Evolutionary conservation across 2,797 vertebrate genomes (phyloP).

Genomic region (Halcyon chelicuti): DNA sequence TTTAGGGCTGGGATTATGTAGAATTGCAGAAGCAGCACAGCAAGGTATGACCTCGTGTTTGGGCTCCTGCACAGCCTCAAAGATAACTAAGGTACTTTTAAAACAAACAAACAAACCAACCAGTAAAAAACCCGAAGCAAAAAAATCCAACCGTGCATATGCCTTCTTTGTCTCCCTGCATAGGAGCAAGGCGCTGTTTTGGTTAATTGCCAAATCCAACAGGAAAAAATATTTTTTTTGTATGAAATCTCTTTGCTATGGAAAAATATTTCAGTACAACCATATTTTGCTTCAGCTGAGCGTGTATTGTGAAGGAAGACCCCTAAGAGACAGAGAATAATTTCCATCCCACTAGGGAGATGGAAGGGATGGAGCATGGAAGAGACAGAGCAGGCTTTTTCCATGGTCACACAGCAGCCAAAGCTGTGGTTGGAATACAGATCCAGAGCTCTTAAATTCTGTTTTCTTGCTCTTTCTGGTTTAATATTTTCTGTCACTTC

Average conservation of each 20-base stretch:
- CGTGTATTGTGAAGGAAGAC: background rate
- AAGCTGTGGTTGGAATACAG: background rate
- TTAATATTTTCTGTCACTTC: background rate
- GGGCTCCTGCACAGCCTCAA: background rate
- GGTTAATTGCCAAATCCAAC: background rate
- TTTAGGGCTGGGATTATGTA: background rate
- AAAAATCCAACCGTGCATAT: rapidly evolving
- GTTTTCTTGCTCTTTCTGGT: background rate
- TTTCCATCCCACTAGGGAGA: background rate
- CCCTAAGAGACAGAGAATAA: background rate
- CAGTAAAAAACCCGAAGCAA: rapidly evolving
- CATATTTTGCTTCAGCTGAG: background rate
- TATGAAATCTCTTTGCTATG: background rate
- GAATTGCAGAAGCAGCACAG: background rate
- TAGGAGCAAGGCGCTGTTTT: background rate
- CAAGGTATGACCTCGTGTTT: background rate
- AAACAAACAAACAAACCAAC: background rate
- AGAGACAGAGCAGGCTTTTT: background rate
- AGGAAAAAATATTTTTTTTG: background rate
- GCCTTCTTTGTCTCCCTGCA: background rate
- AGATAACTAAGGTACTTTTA: background rate
- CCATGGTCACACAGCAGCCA: background rate
- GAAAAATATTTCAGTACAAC: background rate
- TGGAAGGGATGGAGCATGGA: background rate
- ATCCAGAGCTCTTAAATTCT: background rate